phyloP scores from a whole-genome alignment of 2,797 vertebrate species.

The Limosa lapponica region DNA sequence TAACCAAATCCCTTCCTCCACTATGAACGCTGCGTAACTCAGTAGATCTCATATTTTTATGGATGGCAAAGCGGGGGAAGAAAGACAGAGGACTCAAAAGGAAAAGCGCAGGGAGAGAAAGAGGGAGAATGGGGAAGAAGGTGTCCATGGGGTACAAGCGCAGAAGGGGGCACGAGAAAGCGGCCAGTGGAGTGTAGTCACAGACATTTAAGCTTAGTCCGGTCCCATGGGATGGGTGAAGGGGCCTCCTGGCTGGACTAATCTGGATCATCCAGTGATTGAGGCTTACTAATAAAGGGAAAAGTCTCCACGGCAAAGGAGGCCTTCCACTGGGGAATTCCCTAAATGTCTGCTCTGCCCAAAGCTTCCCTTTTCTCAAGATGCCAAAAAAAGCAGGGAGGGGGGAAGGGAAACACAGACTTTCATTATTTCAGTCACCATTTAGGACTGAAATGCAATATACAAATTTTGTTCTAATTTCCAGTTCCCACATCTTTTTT shows the following conservation, averaged over 20 bases:
- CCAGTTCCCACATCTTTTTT: not conserved
- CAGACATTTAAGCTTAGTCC: not conserved
- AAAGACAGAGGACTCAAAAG: not conserved
- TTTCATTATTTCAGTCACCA: conserved; percentile 19
- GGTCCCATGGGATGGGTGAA: not conserved
- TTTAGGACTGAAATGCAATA: not conserved
- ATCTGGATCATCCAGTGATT: not conserved
- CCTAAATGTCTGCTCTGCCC: conserved; percentile 34
- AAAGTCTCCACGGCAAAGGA: conserved; percentile 23
- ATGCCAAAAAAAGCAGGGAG: conserved; percentile 37
- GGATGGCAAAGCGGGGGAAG: not conserved
- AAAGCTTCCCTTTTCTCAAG: conserved; percentile 64
- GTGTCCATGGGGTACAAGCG: accelerated
- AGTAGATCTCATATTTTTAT: not conserved
- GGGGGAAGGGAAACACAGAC: conserved; percentile 1
- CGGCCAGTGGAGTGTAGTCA: accelerated
- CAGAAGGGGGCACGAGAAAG: not conserved
- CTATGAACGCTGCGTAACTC: not conserved
- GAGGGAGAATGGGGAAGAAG: not conserved
- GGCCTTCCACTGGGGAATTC: conserved; percentile 63
- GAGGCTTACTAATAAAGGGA: conserved; percentile 14
- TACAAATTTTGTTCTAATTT: conserved; percentile 27
- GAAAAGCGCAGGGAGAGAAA: not conserved
- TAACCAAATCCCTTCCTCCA: not conserved
- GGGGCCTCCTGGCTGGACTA: not conserved